Conservation (phyloP, 2,888 invertebrate species). For the Plutella xylostella region DNA sequence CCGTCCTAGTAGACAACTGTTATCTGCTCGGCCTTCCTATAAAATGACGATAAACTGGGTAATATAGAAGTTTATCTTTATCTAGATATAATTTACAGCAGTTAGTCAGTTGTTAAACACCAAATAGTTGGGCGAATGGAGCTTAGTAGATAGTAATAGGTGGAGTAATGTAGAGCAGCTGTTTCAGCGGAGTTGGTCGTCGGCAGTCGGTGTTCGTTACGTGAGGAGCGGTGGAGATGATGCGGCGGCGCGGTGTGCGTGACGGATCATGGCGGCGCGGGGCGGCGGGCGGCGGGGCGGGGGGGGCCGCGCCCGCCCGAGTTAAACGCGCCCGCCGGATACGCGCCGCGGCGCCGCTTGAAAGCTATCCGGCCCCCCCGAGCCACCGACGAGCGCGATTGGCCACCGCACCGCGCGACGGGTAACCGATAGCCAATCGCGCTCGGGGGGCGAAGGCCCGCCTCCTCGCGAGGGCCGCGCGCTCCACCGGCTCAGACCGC, state of each 20-base stretch:
- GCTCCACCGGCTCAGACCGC: conserved; percentile 38
- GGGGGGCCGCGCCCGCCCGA: conserved; percentile 57
- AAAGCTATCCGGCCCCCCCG: conserved; percentile 59
- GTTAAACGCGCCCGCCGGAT: conserved; percentile 64
- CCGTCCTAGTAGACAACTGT: no score
- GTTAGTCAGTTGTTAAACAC: no score
- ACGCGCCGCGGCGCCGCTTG: conserved; percentile 53
- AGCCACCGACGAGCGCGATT: conserved; percentile 46
- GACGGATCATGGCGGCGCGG: conserved; percentile 67
- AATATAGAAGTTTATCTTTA: no score
- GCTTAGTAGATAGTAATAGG: background rate
- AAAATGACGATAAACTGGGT: no score
- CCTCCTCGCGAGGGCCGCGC: conserved; percentile 17
- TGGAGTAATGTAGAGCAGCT: background rate
- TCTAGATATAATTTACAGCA: no score
- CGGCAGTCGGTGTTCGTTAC: background rate
- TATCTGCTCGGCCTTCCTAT: no score
- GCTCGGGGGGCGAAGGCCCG: conserved; percentile 31
- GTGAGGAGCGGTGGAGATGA: conserved; percentile 16
- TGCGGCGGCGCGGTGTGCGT: conserved; percentile 44
- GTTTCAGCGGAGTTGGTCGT: background rate
- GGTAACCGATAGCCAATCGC: conserved; percentile 62
- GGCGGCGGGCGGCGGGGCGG: conserved; percentile 60
- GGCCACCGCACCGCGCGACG: conserved; percentile 46
- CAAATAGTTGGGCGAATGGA: no score